These are phyloP conservation scores for Coenonympha glycerion DNA, from an alignment of 2,888 invertebrate genomes.

Conservation along the genomic window DNA sequence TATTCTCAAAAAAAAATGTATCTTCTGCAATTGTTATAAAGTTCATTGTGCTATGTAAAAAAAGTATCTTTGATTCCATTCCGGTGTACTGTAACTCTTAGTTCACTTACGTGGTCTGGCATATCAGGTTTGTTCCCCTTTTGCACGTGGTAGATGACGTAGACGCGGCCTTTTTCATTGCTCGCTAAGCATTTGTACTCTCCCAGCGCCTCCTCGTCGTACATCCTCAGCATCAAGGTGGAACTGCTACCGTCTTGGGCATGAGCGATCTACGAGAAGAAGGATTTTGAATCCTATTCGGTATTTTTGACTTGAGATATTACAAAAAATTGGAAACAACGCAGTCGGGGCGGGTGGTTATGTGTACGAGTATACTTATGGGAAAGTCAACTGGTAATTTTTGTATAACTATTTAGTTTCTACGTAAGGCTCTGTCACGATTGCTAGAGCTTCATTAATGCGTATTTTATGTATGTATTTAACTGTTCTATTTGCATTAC, in stretches of 20 bases:
- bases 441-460: too few relatives aligned
- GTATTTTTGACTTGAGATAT: too few relatives aligned
- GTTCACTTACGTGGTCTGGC: constrained; percentile 54
- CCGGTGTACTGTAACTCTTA: neutral
- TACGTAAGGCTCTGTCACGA: too few relatives aligned
- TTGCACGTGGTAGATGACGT: constrained; percentile 56
- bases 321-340: too few relatives aligned
- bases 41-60: neutral
- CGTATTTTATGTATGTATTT: too few relatives aligned
- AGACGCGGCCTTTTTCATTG: constrained; percentile 51
- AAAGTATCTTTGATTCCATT: neutral
- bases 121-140: constrained; percentile 55
- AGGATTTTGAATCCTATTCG: neutral
- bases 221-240: constrained; percentile 49
- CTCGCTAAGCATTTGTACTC: constrained; percentile 57
- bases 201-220: constrained; percentile 45
- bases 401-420: too few relatives aligned
- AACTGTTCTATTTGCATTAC: too few relatives aligned
- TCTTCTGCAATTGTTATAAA: too few relatives aligned
- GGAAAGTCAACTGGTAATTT: too few relatives aligned
- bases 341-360: too few relatives aligned
- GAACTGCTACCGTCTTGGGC: constrained; percentile 52
- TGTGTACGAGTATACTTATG: too few relatives aligned
- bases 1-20: too few relatives aligned
- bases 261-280: constrained; percentile 39